Percentiles rank a stretch among this genome's conserved stretches.
phyloP scores from a whole-genome alignment of 2,113 vertebrate genomes.

The Abramis brama region DNA sequence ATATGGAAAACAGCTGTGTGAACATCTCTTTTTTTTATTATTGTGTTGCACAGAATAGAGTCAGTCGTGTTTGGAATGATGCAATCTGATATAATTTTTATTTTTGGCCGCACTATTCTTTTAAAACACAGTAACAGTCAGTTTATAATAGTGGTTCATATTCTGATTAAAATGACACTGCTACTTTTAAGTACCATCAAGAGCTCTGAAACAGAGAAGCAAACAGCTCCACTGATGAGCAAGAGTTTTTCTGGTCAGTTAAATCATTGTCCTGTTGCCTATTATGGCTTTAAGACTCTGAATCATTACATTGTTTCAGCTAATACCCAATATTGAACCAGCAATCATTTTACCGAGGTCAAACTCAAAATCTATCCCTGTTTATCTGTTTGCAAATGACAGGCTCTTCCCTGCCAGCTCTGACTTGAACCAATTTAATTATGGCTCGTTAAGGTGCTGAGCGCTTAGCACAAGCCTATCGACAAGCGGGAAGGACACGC shows the following conservation, averaged over 20 bases:
- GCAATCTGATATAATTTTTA: too few relatives aligned
- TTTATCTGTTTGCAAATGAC: conserved; percentile 70
- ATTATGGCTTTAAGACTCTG: conserved; percentile 28
- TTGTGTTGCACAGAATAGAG: background rate
- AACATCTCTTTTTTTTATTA: background rate
- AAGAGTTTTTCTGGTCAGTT: conserved; percentile 11
- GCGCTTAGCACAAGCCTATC: conserved; percentile 78
- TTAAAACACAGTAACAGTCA: background rate
- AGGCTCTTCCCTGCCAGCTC: conserved; percentile 68
- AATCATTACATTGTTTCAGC: conserved; percentile 38
- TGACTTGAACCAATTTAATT: conserved; percentile 79
- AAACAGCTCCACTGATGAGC: background rate
- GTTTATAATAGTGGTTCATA: background rate
- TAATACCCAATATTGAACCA: conserved; percentile 51
- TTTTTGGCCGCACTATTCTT: background rate
- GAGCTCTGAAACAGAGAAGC: background rate
- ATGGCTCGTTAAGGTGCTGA: conserved; percentile 79
- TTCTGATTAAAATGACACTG: background rate
- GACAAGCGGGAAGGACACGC: conserved; percentile 77
- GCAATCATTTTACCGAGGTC: conserved; percentile 55
- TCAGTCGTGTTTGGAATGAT: background rate
- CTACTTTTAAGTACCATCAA: background rate
- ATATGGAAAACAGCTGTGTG: too few relatives aligned
- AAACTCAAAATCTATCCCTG: conserved; percentile 60
- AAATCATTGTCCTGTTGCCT: conserved; percentile 37